phyloP scores from a whole-genome alignment of 1,140 invertebrate genomes.

The Bombus polaris region DNA sequence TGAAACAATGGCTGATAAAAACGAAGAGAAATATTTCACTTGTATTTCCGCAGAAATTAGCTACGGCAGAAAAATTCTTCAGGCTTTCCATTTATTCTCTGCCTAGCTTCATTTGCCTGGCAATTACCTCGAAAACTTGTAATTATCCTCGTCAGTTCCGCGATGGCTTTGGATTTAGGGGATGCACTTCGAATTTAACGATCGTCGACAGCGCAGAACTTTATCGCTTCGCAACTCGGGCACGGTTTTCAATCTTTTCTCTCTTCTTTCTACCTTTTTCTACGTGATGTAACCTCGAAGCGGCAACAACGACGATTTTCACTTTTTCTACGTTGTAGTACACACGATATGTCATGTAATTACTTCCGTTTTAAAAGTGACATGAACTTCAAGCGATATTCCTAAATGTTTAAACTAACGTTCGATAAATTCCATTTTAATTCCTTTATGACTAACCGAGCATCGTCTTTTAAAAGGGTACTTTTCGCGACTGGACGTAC shows the following conservation, averaged over 20 bases:
- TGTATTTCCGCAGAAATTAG: conserved; percentile 6
- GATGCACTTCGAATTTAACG: conserved; percentile 54
- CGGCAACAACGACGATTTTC: not conserved
- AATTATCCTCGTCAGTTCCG: conserved; percentile 63
- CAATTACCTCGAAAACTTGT: conserved; percentile 55
- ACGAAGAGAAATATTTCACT: not conserved
- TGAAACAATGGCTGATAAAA: not conserved
- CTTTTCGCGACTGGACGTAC: not conserved
- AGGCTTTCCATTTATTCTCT: conserved; percentile 28
- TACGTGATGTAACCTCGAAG: not conserved
- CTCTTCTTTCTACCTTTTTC: not conserved
- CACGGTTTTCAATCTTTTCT: not conserved
- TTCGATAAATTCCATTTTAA: not conserved
- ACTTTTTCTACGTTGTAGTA: not conserved
- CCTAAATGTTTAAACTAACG: not conserved
- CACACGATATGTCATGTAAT: not conserved
- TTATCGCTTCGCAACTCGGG: conserved; percentile 26
- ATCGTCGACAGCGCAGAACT: conserved; percentile 41
- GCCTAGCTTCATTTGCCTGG: conserved; percentile 46
- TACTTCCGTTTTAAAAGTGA: not conserved
- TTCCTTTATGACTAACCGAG: not conserved
- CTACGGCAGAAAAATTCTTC: conserved; percentile 29
- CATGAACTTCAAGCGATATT: not conserved
- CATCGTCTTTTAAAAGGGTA: not conserved
- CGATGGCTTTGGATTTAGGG: conserved; percentile 54